Percentiles rank a stretch among this genome's conserved stretches.
phyloP scores from a whole-genome alignment of 1,140 invertebrate genomes.

The Campodea augens region DNA sequence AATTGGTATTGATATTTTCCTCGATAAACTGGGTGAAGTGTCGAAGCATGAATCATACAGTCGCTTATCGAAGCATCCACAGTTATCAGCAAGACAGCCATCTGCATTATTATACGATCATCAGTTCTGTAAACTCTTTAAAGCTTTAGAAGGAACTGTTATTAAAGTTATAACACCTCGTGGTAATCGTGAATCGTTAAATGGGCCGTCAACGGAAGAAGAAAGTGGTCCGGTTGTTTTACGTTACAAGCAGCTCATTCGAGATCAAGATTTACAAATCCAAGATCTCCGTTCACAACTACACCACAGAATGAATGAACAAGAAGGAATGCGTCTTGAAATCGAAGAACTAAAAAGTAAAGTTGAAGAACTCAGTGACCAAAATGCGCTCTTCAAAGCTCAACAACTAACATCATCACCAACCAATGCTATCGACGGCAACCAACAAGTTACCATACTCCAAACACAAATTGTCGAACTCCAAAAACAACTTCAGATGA shows the following conservation, averaged over 20 bases:
- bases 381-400: constrained; percentile 69
- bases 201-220: constrained; percentile 16
- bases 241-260: constrained; percentile 76
- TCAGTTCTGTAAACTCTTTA: constrained; percentile 82
- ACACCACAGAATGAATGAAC: too few relatives aligned
- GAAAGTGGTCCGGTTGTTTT: constrained; percentile 27
- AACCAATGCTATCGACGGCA: too few relatives aligned
- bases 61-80: constrained; percentile 78
- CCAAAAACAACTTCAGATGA: too few relatives aligned
- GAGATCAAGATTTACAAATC: constrained; percentile 61
- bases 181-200: constrained; percentile 28
- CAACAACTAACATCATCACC: too few relatives aligned
- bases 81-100: constrained; percentile 52
- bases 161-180: constrained; percentile 33
- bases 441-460: too few relatives aligned
- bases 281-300: constrained; percentile 35
- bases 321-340: neutral
- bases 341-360: constrained; percentile 40
- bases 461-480: too few relatives aligned
- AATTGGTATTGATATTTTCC: constrained; percentile 77
- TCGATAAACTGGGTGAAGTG: constrained; percentile 68
- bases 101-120: constrained; percentile 78
- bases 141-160: constrained; percentile 41
- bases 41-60: constrained; percentile 79
- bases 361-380: constrained; percentile 60